Evolutionary conservation across 2,888 invertebrate species (phyloP).

Genomic region (Oscheius sp.): DNA sequence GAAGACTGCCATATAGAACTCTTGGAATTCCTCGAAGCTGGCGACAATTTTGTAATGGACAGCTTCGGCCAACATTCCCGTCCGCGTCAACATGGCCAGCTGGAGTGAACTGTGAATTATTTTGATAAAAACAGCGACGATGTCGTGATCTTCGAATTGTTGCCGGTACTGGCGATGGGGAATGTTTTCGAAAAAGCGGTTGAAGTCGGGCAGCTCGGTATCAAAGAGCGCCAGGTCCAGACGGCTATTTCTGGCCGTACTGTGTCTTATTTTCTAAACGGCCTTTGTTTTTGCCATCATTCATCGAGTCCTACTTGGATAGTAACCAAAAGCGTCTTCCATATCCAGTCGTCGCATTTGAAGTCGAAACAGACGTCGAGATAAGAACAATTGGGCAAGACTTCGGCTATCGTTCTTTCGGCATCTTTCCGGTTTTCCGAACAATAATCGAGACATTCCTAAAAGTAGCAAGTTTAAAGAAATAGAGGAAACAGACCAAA

Average conservation of each 20-base stretch:
- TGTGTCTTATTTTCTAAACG: background rate
- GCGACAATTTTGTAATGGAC: constrained; percentile 6
- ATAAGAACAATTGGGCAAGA: constrained; percentile 10
- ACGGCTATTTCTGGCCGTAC: background rate
- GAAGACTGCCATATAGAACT: background rate
- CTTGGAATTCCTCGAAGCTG: constrained; percentile 2
- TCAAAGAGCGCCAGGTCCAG: background rate
- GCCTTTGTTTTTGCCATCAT: background rate
- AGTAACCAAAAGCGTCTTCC: background rate
- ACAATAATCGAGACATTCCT: constrained; percentile 13
- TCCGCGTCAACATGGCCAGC: background rate
- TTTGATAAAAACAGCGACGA: background rate
- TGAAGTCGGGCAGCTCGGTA: constrained; percentile 2
- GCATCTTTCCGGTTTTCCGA: constrained; percentile 5
- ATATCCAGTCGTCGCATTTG: constrained; percentile 8
- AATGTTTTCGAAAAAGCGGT: background rate
- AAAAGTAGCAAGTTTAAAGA: background rate
- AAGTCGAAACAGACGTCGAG: constrained; percentile 11
- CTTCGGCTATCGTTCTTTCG: background rate
- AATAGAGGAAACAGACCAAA: background rate
- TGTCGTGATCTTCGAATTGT: background rate
- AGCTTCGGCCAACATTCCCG: background rate
- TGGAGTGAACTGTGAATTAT: background rate
- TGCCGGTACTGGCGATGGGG: background rate
- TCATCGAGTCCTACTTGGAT: background rate